phyloP scores from a whole-genome alignment of 2,888 invertebrate species.

The Chymomyza caudatula region DNA sequence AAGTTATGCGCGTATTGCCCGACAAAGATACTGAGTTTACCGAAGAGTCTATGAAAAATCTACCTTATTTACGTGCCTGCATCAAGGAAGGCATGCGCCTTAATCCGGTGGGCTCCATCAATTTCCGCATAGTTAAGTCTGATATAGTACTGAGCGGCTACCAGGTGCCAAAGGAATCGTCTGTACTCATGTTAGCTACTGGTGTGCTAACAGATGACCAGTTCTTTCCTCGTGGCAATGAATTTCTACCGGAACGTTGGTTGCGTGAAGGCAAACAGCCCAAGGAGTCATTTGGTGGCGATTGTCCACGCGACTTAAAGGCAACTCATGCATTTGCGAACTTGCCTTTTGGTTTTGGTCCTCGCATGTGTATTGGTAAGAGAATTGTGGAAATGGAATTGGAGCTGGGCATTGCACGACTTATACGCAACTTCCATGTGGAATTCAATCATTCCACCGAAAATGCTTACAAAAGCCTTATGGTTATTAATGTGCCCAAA shows the following conservation, averaged over 20 bases:
- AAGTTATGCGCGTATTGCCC: slow-evolving; percentile 79
- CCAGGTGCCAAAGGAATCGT: slow-evolving; percentile 82
- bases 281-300: slow-evolving; percentile 76
- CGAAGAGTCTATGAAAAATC: slow-evolving; percentile 76
- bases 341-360: slow-evolving; percentile 72
- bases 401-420: slow-evolving; percentile 79
- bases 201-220: slow-evolving; percentile 82
- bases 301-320: slow-evolving; percentile 78
- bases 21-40: slow-evolving; percentile 76
- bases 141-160: slow-evolving; percentile 82
- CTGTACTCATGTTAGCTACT: slow-evolving; percentile 84
- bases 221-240: slow-evolving; percentile 81
- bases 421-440: slow-evolving; percentile 75
- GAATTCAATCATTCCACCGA: slow-evolving; percentile 74
- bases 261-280: slow-evolving; percentile 63
- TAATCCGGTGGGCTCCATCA: slow-evolving; percentile 78
- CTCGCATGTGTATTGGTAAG: slow-evolving; percentile 83
- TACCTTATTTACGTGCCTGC: slow-evolving; percentile 84
- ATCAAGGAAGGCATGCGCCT: slow-evolving; percentile 85
- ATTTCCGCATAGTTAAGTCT: slow-evolving; percentile 79
- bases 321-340: slow-evolving; percentile 62
- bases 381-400: slow-evolving; percentile 85
- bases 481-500: slow-evolving; percentile 66
- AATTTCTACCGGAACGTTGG: slow-evolving; percentile 89
- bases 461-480: slow-evolving; percentile 49